Evolutionary conservation across 1,140 invertebrate genomes (phyloP).

Genomic region (Cryptotermes secundus): DNA sequence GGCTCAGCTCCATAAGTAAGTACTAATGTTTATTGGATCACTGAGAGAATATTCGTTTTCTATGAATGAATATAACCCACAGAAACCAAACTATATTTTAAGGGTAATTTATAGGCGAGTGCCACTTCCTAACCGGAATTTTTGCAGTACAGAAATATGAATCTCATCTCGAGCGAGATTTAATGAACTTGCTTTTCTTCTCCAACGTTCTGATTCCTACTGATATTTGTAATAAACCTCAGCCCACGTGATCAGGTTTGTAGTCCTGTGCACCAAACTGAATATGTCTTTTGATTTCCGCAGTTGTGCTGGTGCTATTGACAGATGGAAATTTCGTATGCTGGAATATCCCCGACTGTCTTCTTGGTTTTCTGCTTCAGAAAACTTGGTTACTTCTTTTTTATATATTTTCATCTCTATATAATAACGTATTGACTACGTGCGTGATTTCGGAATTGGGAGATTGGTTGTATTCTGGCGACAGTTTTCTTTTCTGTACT

Average conservation of each 20-base stretch:
- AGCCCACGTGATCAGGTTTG: neutral
- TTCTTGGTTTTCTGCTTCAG: neutral
- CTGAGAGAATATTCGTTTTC: too few species aligned
- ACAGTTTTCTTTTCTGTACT: neutral
- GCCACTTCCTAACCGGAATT: neutral
- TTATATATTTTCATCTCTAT: neutral
- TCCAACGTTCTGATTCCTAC: neutral
- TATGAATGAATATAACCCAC: too few species aligned
- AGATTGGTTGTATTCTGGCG: neutral
- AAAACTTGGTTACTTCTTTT: neutral
- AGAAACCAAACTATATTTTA: too few species aligned
- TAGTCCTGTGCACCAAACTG: neutral
- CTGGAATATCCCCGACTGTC: neutral
- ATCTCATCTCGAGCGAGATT: neutral
- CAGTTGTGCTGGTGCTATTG: neutral
- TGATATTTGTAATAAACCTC: neutral
- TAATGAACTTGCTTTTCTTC: neutral
- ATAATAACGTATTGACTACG: neutral
- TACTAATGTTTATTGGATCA: too few species aligned
- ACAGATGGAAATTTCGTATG: neutral
- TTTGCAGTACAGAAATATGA: neutral
- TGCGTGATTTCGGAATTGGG: conserved; percentile 6
- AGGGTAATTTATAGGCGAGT: neutral
- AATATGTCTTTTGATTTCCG: neutral
- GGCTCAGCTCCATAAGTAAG: too few species aligned